Conservation (phyloP, 2,113 vertebrate species). For the Chaetodon trifascialis region DNA sequence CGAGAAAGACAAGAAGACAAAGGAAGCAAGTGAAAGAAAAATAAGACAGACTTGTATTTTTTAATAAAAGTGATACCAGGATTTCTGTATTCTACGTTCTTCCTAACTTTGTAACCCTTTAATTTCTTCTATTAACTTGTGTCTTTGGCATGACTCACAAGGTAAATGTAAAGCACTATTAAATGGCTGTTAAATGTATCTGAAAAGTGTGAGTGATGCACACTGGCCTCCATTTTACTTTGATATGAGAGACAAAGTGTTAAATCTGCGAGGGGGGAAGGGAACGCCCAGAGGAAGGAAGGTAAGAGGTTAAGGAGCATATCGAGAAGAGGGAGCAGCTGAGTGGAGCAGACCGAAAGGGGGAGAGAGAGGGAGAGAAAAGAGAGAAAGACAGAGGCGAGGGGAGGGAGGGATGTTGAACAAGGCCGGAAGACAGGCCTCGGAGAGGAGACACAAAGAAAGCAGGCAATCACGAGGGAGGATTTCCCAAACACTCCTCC, state of each 20-base stretch:
- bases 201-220: not conserved
- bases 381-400: not conserved
- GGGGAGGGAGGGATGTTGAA: slow-evolving; percentile 29
- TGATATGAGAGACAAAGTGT: slow-evolving; percentile 24
- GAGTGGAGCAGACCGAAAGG: slow-evolving; percentile 38
- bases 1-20: slow-evolving; percentile 7
- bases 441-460: slow-evolving; percentile 75
- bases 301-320: slow-evolving; percentile 63
- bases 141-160: no score
- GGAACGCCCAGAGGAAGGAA: slow-evolving; percentile 60
- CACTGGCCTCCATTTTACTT: not conserved
- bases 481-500: slow-evolving; percentile 67
- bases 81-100: no score
- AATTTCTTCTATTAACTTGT: no score
- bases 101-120: no score
- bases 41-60: not conserved
- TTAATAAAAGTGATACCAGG: not conserved
- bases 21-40: not conserved
- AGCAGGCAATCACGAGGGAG: slow-evolving; percentile 68
- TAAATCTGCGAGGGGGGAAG: slow-evolving; percentile 39
- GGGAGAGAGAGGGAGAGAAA: slow-evolving; percentile 3
- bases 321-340: slow-evolving; percentile 57
- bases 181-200: not conserved
- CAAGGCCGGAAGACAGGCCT: slow-evolving; percentile 75
- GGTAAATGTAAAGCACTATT: not conserved